phyloP scores from a whole-genome alignment of 2,797 vertebrate genomes.

The Melanotaenia pygmaea region DNA sequence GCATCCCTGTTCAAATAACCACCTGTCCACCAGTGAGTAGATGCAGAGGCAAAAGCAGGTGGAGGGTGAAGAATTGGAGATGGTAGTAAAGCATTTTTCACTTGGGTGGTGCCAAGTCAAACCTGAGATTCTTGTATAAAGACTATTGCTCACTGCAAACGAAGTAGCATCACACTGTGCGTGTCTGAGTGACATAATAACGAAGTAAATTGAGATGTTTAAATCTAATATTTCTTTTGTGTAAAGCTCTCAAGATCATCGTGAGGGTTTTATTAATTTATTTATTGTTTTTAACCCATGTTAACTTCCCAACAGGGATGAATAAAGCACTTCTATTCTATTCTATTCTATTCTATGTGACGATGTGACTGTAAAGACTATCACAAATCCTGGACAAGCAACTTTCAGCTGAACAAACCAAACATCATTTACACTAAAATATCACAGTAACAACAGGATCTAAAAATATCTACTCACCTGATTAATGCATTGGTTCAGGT shows the following conservation, averaged over 20 bases:
- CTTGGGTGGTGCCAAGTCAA: neutral
- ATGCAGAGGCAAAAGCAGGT: neutral
- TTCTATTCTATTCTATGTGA: too few relatives aligned
- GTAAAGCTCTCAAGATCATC: neutral
- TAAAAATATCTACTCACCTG: constrained; percentile 51
- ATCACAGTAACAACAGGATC: neutral
- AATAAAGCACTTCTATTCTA: too few relatives aligned
- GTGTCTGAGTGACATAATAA: constrained; percentile 25
- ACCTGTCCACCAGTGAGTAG: constrained; percentile 15
- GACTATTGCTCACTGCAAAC: neutral
- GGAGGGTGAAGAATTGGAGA: neutral
- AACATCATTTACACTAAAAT: neutral
- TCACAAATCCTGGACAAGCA: neutral
- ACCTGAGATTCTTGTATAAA: neutral
- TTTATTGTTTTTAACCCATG: neutral
- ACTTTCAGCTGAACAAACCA: neutral
- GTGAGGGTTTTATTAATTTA: neutral
- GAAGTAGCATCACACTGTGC: constrained; percentile 11
- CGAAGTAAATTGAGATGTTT: constrained; percentile 4
- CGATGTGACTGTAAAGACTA: too few relatives aligned
- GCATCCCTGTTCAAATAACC: constrained; percentile 36
- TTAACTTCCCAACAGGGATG: too few relatives aligned
- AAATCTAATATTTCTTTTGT: neutral
- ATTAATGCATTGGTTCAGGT: constrained; percentile 10
- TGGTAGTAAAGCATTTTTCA: neutral